Evolutionary conservation across 2,888 invertebrate species (phyloP).

Genomic region (Anoplius nigerrimus): DNA sequence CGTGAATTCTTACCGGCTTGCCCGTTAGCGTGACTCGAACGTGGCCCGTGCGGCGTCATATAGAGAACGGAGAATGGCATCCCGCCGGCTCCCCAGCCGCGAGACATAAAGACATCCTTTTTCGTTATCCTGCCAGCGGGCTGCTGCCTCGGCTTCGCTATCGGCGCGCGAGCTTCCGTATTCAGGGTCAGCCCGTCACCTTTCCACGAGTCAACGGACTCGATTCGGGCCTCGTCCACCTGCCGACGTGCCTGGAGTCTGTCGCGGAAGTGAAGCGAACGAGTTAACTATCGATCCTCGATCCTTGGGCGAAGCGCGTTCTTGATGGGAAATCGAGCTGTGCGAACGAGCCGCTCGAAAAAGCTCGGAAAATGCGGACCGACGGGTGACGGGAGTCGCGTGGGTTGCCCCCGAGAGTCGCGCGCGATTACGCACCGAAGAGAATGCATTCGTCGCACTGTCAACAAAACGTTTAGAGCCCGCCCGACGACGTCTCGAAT

Average conservation of each 20-base stretch:
- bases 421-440: no score
- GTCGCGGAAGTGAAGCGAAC: not conserved
- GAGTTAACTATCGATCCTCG: no score
- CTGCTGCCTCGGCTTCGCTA: constrained; percentile 24
- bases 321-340: no score
- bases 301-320: no score
- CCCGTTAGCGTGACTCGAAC: constrained; percentile 46
- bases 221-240: constrained; percentile 22
- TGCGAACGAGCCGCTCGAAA: no score
- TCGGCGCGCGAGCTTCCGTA: constrained; percentile 12
- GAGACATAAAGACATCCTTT: constrained; percentile 74
- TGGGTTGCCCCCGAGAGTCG: no score
- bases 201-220: constrained; percentile 29
- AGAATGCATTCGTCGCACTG: not conserved
- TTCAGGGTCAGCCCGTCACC: constrained; percentile 15
- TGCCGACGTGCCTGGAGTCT: constrained; percentile 40
- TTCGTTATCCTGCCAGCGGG: constrained; percentile 53
- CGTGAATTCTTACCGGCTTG: constrained; percentile 18
- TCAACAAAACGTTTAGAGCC: constrained; percentile 3
- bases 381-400: no score
- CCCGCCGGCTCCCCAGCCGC: constrained; percentile 77
- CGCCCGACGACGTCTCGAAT: not conserved
- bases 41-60: constrained; percentile 68
- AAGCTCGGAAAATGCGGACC: no score
- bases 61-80: constrained; percentile 77